Conservation (phyloP, 2,797 vertebrate species). For the Ceryle rudis region DNA sequence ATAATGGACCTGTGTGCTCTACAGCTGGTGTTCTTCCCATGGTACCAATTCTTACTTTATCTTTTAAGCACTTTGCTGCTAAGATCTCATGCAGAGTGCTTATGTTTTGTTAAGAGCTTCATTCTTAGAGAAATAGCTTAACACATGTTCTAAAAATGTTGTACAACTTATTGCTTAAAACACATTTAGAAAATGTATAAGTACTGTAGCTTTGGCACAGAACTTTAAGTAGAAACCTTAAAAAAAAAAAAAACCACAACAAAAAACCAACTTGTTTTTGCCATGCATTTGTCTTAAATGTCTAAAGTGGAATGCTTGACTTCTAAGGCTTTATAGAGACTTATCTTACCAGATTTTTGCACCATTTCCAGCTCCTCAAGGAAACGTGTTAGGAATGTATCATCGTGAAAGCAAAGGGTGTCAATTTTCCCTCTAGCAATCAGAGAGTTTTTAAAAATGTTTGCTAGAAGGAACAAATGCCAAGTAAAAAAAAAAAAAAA, state of each 20-base stretch:
- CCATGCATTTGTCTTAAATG: conserved; percentile 69
- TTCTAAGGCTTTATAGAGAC: conserved; percentile 73
- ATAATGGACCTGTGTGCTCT: conserved; percentile 93
- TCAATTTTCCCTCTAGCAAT: conserved; percentile 73
- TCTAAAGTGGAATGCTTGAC: conserved; percentile 68
- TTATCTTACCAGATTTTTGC: conserved; percentile 73
- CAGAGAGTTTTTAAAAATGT: conserved; percentile 71
- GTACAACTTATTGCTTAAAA: conserved; percentile 89
- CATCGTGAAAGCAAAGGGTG: conserved; percentile 74
- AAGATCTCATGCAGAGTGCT: conserved; percentile 90
- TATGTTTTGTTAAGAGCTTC: conserved; percentile 91
- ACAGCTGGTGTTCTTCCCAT: conserved; percentile 97
- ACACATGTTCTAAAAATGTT: conserved; percentile 91
- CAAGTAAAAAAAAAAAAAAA: conserved; percentile 40
- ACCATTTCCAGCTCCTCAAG: conserved; percentile 68
- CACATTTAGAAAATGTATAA: conserved; percentile 87
- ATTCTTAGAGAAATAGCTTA: conserved; percentile 90
- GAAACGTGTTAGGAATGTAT: conserved; percentile 72
- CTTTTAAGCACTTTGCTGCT: conserved; percentile 90
- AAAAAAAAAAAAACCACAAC: conserved; percentile 26
- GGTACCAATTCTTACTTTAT: conserved; percentile 91
- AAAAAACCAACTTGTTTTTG: conserved; percentile 50
- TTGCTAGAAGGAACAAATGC: conserved; percentile 73
- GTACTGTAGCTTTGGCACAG: conserved; percentile 82
- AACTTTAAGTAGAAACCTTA: conserved; percentile 81